Percentiles rank a stretch among this genome's conserved stretches.
These are phyloP conservation scores for Latrodectus hesperus DNA, from an alignment of 2,888 invertebrate genomes.

Conservation along the genomic window DNA sequence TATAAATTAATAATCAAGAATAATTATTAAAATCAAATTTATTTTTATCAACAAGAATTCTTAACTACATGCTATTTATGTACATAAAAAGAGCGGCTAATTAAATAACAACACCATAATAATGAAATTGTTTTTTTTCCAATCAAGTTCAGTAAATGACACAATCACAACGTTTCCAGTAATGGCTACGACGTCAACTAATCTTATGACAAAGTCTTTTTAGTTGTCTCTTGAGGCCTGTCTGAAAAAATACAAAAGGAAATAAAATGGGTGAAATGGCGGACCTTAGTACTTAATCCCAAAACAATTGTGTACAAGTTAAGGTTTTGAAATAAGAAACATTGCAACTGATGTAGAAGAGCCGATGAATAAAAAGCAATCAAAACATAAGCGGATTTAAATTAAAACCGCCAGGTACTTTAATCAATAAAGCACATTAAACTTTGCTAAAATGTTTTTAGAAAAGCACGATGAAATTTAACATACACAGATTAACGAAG, in stretches of 20 bases:
- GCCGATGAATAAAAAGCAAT: background rate
- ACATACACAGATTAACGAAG: too few species aligned
- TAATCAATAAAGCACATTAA: too few species aligned
- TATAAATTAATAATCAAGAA: too few species aligned
- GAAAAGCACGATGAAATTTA: too few species aligned
- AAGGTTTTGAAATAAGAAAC: background rate
- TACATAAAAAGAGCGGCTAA: background rate
- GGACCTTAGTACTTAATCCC: background rate
- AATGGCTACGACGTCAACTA: background rate
- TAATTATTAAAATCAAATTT: too few species aligned
- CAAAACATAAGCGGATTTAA: too few species aligned
- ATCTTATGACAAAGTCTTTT: background rate
- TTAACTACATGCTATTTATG: too few species aligned
- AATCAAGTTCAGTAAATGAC: background rate
- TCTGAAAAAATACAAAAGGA: background rate
- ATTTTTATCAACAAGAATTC: too few species aligned
- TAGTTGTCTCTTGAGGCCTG: background rate
- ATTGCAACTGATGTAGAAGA: background rate
- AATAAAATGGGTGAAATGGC: background rate
- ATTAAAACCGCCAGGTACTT: too few species aligned
- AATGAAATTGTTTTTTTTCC: background rate
- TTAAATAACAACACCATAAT: background rate
- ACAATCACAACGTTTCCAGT: background rate
- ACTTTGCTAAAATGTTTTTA: too few species aligned
- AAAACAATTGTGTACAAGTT: background rate